These are phyloP conservation scores for Sciurus carolinensis DNA, from an alignment of 2,797 vertebrate species.

Conservation along the genomic window DNA sequence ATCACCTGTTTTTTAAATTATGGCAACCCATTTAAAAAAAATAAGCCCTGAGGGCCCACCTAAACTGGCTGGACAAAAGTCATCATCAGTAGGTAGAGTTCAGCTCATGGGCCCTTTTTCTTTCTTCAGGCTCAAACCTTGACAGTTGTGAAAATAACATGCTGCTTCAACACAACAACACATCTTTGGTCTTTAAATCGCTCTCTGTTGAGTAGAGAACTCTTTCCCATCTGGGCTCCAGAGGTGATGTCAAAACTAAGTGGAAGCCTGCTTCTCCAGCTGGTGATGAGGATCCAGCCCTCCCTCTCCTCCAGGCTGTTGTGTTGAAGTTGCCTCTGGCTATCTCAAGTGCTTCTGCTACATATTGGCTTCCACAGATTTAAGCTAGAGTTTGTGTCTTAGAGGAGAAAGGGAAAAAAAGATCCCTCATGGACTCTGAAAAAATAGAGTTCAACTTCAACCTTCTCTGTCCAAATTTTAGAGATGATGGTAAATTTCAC, in stretches of 20 bases:
- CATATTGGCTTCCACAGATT: not conserved
- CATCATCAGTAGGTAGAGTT: not conserved
- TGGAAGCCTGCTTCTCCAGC: not conserved
- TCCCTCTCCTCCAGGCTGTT: not conserved
- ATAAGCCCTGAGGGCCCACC: not conserved
- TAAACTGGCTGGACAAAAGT: not conserved
- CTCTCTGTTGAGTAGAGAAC: not conserved
- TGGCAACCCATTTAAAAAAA: conserved; percentile 7
- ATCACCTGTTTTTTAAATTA: conserved; percentile 25
- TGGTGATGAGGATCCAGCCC: not conserved
- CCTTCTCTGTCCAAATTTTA: conserved; percentile 34
- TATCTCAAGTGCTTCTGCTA: not conserved
- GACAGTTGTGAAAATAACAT: not conserved
- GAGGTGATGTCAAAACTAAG: not conserved
- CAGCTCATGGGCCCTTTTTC: not conserved
- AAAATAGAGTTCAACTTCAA: not conserved
- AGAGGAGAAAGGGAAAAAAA: not conserved
- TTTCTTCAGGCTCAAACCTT: not conserved
- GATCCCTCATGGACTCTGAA: not conserved
- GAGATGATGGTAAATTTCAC: conserved; percentile 26
- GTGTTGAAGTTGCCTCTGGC: not conserved
- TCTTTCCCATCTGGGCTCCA: not conserved
- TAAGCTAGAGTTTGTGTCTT: not conserved
- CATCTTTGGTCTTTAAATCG: not conserved
- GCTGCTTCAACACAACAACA: not conserved